A percentile compares a stretch with the other conserved stretches of the same genome.
Evolutionary conservation across 1,140 invertebrate genomes (phyloP).

Genomic region (Berghia stephanieae): DNA sequence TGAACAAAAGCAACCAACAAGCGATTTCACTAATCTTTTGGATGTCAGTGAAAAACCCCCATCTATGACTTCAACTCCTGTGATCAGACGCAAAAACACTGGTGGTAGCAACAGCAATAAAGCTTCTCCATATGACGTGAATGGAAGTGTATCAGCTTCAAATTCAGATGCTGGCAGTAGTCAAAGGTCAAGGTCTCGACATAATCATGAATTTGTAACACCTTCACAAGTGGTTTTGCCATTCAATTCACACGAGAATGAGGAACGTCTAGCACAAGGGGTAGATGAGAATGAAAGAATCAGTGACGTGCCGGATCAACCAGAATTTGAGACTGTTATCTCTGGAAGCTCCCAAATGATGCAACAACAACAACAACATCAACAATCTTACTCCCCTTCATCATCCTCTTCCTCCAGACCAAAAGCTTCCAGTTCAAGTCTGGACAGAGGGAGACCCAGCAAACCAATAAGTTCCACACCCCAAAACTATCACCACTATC

Average conservation of each 20-base stretch:
- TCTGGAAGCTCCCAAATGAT: too few species aligned
- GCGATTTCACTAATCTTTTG: constrained; percentile 1
- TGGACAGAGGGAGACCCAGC: too few species aligned
- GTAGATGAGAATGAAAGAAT: too few species aligned
- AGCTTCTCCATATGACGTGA: neutral
- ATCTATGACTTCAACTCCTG: constrained; percentile 53
- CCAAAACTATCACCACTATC: neutral
- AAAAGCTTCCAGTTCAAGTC: too few species aligned
- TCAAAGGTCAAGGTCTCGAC: neutral
- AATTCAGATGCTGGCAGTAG: too few species aligned
- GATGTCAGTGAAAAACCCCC: constrained; percentile 39
- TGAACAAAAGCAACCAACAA: constrained; percentile 41
- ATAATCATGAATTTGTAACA: neutral
- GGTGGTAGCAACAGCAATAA: too few species aligned
- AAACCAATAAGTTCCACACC: too few species aligned
- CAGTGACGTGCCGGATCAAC: too few species aligned
- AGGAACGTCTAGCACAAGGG: too few species aligned
- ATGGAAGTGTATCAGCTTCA: neutral
- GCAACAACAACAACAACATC: too few species aligned
- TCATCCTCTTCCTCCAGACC: neutral
- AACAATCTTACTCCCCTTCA: neutral
- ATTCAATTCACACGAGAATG: too few species aligned
- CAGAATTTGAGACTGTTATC: too few species aligned
- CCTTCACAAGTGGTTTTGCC: neutral
- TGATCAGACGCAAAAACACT: constrained; percentile 35